Conservation (phyloP, 2,888 invertebrate species). For the Leptinotarsa tumamoca region DNA sequence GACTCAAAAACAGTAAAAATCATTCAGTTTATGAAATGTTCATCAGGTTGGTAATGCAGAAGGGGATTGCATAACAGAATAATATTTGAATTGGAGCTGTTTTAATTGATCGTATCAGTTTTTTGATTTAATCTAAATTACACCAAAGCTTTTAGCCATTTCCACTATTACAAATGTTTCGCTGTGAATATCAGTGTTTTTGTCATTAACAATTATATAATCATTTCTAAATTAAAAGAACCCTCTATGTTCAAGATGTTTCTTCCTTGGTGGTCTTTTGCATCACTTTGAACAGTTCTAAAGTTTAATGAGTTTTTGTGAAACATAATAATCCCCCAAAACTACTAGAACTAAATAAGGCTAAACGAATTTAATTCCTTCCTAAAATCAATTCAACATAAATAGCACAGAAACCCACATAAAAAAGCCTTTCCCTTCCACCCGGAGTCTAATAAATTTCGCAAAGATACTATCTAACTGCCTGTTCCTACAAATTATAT, state of each 20-base stretch:
- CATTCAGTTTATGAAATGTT: too few relatives aligned
- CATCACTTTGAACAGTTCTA: not conserved
- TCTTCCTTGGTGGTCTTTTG: not conserved
- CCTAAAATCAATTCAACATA: not conserved
- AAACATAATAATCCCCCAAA: not conserved
- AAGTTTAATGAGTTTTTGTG: not conserved
- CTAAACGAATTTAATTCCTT: not conserved
- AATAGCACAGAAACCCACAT: not conserved
- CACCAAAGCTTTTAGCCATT: too few relatives aligned
- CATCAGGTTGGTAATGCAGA: too few relatives aligned
- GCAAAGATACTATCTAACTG: slow-evolving; percentile 6
- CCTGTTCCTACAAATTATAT: slow-evolving; percentile 27
- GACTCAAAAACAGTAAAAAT: too few relatives aligned
- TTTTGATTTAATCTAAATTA: too few relatives aligned
- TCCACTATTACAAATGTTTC: too few relatives aligned
- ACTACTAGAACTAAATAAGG: not conserved
- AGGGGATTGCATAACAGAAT: too few relatives aligned
- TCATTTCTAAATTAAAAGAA: too few relatives aligned
- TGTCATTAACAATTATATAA: too few relatives aligned
- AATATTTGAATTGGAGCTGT: too few relatives aligned
- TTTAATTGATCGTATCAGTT: too few relatives aligned
- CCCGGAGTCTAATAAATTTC: slow-evolving; percentile 4
- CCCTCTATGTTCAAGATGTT: not conserved
- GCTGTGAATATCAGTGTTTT: too few relatives aligned
- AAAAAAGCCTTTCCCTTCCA: slow-evolving; percentile 1